Conservation (phyloP, 2,888 invertebrate species). For the Aleiodes alternator region DNA sequence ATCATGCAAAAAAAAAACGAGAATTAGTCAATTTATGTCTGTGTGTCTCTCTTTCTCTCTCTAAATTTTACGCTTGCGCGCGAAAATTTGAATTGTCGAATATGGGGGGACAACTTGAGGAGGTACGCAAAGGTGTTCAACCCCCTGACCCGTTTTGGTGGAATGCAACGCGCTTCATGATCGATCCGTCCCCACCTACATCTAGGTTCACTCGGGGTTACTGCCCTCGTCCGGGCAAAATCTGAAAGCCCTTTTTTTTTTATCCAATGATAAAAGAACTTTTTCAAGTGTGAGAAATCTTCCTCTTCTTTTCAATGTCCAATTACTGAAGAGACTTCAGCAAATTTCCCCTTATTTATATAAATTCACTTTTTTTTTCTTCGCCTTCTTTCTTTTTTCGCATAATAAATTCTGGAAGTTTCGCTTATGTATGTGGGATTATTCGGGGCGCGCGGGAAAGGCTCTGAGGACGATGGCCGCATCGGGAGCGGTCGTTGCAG, state of each 20-base stretch:
- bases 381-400: not conserved
- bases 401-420: slow-evolving; percentile 9
- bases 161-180: slow-evolving; percentile 64
- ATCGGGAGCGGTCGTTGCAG: slow-evolving; percentile 50
- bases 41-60: not conserved
- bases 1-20: not conserved
- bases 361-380: not conserved
- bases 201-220: slow-evolving; percentile 71
- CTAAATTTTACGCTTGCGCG: slow-evolving; percentile 51
- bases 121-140: slow-evolving; percentile 66
- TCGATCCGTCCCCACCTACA: slow-evolving; percentile 65
- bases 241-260: slow-evolving; percentile 10
- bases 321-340: not conserved
- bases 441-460: slow-evolving; percentile 32
- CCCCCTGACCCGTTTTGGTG: slow-evolving; percentile 69
- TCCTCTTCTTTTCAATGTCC: no score
- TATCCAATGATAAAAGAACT: not conserved
- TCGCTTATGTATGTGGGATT: not conserved
- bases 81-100: slow-evolving; percentile 51
- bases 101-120: slow-evolving; percentile 56
- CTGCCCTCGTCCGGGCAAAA: slow-evolving; percentile 71
- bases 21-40: not conserved
- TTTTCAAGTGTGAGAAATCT: slow-evolving; percentile 1
- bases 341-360: not conserved
- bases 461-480: slow-evolving; percentile 38